phyloP scores from a whole-genome alignment of 1,140 invertebrate genomes.

The Drosophila ohnishii region DNA sequence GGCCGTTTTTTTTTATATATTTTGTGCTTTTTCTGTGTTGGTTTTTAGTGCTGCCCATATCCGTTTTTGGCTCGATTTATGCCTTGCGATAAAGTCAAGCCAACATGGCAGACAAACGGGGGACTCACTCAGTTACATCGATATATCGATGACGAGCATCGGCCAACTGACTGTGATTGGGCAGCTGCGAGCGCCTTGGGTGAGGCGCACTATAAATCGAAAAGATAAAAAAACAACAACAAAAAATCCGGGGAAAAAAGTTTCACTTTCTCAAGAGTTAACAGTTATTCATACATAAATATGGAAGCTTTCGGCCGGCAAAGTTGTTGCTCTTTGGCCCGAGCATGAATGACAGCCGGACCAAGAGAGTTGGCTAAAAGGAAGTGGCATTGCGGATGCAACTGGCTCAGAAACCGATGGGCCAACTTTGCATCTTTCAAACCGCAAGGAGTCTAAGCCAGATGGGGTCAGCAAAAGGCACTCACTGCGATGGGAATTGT shows the following conservation, averaged over 20 bases:
- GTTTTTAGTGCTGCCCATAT: conserved; percentile 70
- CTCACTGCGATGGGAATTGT: background rate
- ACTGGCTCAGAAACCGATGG: conserved; percentile 16
- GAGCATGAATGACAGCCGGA: conserved; percentile 41
- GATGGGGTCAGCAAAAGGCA: background rate
- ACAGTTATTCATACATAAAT: conserved; percentile 79
- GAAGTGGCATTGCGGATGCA: conserved; percentile 16
- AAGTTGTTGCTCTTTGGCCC: conserved; percentile 55
- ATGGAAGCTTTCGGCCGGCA: conserved; percentile 57
- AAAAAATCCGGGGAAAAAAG: conserved; percentile 48
- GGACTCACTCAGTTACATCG: conserved; percentile 68
- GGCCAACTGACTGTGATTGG: conserved; percentile 37
- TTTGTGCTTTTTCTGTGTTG: conserved; percentile 19
- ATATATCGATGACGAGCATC: conserved; percentile 44
- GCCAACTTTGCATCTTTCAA: background rate
- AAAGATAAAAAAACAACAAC: conserved; percentile 66
- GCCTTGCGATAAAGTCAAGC: conserved; percentile 66
- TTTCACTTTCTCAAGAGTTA: conserved; percentile 77
- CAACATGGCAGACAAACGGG: conserved; percentile 24
- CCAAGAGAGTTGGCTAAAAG: conserved; percentile 19
- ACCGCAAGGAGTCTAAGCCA: background rate
- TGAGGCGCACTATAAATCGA: conserved; percentile 71
- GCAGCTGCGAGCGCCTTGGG: conserved; percentile 50
- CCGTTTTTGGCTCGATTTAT: conserved; percentile 80
- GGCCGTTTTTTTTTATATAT: conserved; percentile 11